phyloP scores from a whole-genome alignment of 2,113 vertebrate species.

The Myrmecobius fasciatus region DNA sequence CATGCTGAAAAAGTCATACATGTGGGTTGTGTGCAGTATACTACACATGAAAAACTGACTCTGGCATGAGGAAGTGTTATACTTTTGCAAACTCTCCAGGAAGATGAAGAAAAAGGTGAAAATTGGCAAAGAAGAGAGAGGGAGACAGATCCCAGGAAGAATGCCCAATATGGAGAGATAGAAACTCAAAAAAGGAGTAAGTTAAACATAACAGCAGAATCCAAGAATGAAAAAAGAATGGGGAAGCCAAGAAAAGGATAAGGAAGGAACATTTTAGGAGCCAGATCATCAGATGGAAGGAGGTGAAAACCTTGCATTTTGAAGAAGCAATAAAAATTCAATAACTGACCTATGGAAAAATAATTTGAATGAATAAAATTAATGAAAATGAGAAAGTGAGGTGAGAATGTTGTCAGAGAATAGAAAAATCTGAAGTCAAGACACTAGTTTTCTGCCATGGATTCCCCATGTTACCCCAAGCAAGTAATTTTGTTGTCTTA shows the following conservation, averaged over 20 bases:
- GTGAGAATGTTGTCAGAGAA: background rate
- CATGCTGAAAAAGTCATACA: background rate
- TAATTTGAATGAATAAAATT: conserved; percentile 12
- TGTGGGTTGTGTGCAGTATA: background rate
- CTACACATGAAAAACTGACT: background rate
- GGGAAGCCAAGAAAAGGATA: background rate
- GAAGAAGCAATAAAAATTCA: background rate
- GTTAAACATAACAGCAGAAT: conserved; percentile 37
- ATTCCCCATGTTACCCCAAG: background rate
- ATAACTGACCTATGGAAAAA: background rate
- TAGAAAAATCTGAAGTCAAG: background rate
- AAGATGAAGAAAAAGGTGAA: background rate
- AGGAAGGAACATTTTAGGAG: background rate
- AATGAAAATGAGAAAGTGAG: background rate
- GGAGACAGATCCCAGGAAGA: background rate
- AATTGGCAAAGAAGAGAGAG: background rate
- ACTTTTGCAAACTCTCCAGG: background rate
- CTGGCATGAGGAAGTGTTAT: background rate
- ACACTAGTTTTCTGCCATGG: background rate
- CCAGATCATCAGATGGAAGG: background rate
- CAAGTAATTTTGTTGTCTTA: background rate
- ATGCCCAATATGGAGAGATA: background rate
- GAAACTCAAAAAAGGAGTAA: background rate
- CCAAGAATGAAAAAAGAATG: background rate
- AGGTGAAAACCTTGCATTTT: background rate